Evolutionary conservation across 2,113 vertebrate genomes (phyloP).

Genomic region (Oreochromis tanganicae): DNA sequence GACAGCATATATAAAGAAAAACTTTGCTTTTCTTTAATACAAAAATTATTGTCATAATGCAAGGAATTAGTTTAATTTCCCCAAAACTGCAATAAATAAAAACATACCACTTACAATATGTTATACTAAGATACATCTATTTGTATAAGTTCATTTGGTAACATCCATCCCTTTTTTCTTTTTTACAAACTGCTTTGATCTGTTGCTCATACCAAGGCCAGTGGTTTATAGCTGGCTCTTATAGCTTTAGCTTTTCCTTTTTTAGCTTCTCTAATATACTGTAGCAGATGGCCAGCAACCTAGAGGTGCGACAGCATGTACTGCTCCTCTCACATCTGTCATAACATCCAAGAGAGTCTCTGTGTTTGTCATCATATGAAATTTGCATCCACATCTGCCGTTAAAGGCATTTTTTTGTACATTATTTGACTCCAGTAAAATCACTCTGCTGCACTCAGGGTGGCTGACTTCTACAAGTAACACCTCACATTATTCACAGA

Average conservation of each 20-base stretch:
- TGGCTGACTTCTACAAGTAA: background rate
- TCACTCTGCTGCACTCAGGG: background rate
- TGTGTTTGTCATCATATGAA: background rate
- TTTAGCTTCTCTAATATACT: background rate
- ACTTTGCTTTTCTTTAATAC: background rate
- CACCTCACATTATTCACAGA: background rate
- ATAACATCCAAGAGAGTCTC: background rate
- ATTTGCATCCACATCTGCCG: constrained; percentile 27
- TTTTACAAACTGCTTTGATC: background rate
- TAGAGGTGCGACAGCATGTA: background rate
- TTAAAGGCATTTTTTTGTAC: background rate
- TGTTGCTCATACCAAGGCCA: background rate
- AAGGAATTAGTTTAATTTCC: background rate
- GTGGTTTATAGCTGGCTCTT: background rate
- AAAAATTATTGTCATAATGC: background rate
- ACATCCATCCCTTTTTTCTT: background rate
- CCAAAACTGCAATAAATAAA: background rate
- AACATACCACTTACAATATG: background rate
- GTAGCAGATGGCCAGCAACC: constrained; percentile 42
- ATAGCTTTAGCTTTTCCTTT: background rate
- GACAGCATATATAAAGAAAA: background rate
- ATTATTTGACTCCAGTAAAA: background rate
- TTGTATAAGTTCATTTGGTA: background rate
- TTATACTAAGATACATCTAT: background rate
- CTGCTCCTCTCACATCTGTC: constrained; percentile 29